A percentile compares a stretch with the other conserved stretches of the same genome.
phyloP scores from a whole-genome alignment of 64 coral and sea anemone genomes.

The Pocillopora damicornis region DNA sequence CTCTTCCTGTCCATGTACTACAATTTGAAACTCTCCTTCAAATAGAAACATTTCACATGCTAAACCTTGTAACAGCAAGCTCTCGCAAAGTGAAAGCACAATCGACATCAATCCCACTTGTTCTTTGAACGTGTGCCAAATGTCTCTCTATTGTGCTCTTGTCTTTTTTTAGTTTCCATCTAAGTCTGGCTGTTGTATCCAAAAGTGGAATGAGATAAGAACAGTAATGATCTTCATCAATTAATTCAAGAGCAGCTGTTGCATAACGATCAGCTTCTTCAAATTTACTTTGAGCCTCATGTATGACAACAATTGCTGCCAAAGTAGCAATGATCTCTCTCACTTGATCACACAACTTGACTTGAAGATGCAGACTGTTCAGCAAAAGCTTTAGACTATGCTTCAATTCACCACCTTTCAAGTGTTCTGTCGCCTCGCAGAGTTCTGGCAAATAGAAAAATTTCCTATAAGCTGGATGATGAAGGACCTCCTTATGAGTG shows the following conservation, averaged over 20 bases:
- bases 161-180: conserved; percentile 63
- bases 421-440: conserved; percentile 64
- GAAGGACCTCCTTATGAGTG: conserved; percentile 45
- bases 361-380: conserved; percentile 88
- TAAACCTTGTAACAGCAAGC: conserved; percentile 81
- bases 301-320: conserved; percentile 74
- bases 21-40: neutral
- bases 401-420: conserved; percentile 80
- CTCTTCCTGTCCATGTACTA: neutral
- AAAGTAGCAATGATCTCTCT: conserved; percentile 86
- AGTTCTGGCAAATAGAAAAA: conserved; percentile 91
- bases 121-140: conserved; percentile 47
- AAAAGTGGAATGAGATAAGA: conserved; percentile 83
- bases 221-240: conserved; percentile 49
- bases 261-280: conserved; percentile 85
- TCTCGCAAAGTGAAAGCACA: conserved; percentile 73
- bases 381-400: conserved; percentile 68
- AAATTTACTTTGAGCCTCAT: conserved; percentile 62
- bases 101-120: conserved; percentile 70
- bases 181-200: conserved; percentile 55
- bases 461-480: conserved; percentile 67
- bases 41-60: conserved; percentile 11
- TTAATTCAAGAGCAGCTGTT: conserved; percentile 69
- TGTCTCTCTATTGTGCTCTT: conserved; percentile 53
- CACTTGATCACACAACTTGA: conserved; percentile 79